These are phyloP conservation scores for Anthonomus grandis DNA, from an alignment of 1,140 invertebrate genomes.

Conservation along the genomic window DNA sequence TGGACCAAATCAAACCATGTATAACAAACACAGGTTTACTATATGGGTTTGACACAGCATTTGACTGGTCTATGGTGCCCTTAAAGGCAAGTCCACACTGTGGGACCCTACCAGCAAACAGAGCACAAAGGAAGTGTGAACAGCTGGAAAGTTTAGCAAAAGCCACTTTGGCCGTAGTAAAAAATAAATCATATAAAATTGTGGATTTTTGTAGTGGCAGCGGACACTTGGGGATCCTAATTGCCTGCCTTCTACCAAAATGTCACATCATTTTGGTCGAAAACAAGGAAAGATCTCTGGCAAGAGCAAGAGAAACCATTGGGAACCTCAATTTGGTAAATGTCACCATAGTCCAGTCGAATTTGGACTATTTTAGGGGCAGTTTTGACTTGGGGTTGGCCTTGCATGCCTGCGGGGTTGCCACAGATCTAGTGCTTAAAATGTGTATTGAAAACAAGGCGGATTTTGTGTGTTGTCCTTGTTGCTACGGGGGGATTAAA, in stretches of 20 bases:
- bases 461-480: constrained; percentile 87
- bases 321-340: constrained; percentile 68
- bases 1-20: constrained; percentile 47
- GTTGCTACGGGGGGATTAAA: constrained; percentile 88
- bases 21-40: constrained; percentile 45
- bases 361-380: constrained; percentile 79
- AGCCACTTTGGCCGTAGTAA: constrained; percentile 68
- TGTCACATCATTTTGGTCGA: constrained; percentile 81
- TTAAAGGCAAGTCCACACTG: constrained; percentile 69
- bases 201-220: constrained; percentile 95
- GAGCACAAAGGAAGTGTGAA: constrained; percentile 76
- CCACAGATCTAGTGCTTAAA: constrained; percentile 88
- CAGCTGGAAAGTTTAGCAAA: constrained; percentile 87
- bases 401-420: constrained; percentile 91
- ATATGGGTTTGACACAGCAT: constrained; percentile 49
- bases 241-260: constrained; percentile 75
- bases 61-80: constrained; percentile 67
- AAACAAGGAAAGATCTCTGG: constrained; percentile 87
- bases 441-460: constrained; percentile 75
- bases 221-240: constrained; percentile 85
- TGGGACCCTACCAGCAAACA: constrained; percentile 71
- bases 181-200: constrained; percentile 56
- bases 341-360: constrained; percentile 79
- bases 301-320: constrained; percentile 70
- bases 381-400: constrained; percentile 80